A percentile compares a stretch with the other conserved stretches of the same genome.
Evolutionary conservation across 2,113 vertebrate species (phyloP).

Genomic region (Ceuthmochares aereus): DNA sequence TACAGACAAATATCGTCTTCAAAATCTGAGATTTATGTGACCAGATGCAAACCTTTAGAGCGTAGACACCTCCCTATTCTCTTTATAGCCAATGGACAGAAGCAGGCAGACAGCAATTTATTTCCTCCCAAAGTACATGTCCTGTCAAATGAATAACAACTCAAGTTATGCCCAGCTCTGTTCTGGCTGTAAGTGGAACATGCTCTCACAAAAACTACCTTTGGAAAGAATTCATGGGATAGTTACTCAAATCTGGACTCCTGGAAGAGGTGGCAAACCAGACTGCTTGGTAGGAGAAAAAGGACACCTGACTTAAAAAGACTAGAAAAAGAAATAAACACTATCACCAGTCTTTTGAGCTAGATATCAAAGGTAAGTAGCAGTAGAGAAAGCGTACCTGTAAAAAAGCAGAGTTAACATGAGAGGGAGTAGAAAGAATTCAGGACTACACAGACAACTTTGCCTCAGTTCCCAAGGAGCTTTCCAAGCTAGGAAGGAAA

Average conservation of each 20-base stretch:
- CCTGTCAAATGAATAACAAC: neutral
- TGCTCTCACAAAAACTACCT: neutral
- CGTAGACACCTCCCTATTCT: neutral
- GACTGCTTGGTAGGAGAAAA: neutral
- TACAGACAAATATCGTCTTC: neutral
- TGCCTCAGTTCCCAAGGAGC: neutral
- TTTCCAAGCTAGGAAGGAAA: neutral
- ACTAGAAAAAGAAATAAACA: neutral
- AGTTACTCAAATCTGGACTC: neutral
- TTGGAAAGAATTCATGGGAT: neutral
- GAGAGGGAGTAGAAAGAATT: neutral
- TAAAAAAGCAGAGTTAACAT: neutral
- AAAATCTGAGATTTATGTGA: neutral
- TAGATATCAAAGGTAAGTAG: neutral
- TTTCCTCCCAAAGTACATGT: neutral
- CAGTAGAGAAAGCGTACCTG: rapidly evolving
- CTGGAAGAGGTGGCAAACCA: neutral
- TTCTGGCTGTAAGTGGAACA: neutral
- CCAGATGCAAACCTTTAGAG: neutral
- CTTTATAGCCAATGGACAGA: neutral
- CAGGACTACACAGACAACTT: neutral
- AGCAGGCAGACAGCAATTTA: neutral
- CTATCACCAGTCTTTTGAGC: neutral
- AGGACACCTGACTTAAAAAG: neutral
- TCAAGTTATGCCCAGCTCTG: neutral